A percentile compares a stretch with the other conserved stretches of the same genome.
Conservation (phyloP, 2,888 invertebrate genomes). For the Drosophila eohydei region DNA sequence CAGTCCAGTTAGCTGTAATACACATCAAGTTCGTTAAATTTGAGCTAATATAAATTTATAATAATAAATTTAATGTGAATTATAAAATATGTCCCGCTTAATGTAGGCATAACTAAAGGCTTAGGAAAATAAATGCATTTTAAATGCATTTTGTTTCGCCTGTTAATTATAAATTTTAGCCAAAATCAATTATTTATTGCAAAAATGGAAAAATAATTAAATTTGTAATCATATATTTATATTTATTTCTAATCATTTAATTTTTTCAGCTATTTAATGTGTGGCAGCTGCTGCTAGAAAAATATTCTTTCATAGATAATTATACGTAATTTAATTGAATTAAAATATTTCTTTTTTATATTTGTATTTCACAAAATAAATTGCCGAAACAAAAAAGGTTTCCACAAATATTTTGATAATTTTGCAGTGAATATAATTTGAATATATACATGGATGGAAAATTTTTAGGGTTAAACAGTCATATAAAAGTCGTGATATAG, state of each 20-base stretch:
- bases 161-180: background rate
- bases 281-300: background rate
- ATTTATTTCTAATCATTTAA: background rate
- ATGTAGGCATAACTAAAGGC: background rate
- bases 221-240: background rate
- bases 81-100: background rate
- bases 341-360: background rate
- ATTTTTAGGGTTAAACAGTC: background rate
- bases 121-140: background rate
- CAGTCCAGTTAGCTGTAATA: slow-evolving; percentile 51
- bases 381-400: background rate
- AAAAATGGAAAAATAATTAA: background rate
- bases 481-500: background rate
- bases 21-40: background rate
- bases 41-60: background rate
- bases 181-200: background rate
- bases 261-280: background rate
- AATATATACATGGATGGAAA: background rate
- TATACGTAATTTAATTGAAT: background rate
- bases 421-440: background rate
- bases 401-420: background rate
- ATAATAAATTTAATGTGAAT: background rate
- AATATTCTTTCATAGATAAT: background rate
- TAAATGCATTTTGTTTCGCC: background rate
- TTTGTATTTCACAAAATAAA: too few relatives aligned